phyloP scores from a whole-genome alignment of 2,888 invertebrate genomes.

The Coenonympha glycerion region DNA sequence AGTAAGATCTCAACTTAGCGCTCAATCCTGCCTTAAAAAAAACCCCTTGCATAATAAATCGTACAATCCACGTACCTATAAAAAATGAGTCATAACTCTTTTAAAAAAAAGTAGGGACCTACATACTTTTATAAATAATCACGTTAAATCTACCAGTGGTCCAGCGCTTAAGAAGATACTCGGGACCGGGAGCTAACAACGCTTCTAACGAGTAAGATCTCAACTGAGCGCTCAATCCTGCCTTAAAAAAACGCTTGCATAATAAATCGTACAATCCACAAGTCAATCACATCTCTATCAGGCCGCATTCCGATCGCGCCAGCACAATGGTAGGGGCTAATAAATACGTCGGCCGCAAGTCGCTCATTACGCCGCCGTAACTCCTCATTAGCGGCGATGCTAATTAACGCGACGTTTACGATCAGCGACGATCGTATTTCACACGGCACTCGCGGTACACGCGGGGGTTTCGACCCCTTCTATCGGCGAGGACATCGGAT shows the following conservation, averaged over 20 bases:
- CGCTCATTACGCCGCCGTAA: constrained; percentile 73
- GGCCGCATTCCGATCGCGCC: constrained; percentile 6
- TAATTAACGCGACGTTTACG: constrained; percentile 75
- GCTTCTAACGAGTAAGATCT: too few species aligned
- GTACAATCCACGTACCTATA: constrained; percentile 1
- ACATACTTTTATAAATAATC: too few species aligned
- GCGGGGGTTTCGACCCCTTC: constrained; percentile 27
- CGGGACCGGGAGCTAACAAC: too few species aligned
- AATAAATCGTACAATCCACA: background rate
- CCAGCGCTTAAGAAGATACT: too few species aligned
- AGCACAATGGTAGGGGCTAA: constrained; percentile 32
- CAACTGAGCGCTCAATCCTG: too few species aligned
- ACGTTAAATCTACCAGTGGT: too few species aligned
- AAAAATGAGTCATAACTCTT: too few species aligned
- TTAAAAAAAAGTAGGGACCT: too few species aligned
- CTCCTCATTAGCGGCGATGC: constrained; percentile 73
- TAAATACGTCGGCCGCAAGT: constrained; percentile 61
- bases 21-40: background rate
- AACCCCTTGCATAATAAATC: background rate
- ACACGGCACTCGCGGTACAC: constrained; percentile 23
- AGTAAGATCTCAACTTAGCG: too few species aligned
- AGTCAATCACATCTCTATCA: constrained; percentile 11
- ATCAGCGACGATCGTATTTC: constrained; percentile 52
- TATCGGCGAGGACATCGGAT: too few species aligned
- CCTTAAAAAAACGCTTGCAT: background rate